A percentile compares a stretch with the other conserved stretches of the same genome.
Conservation (phyloP, 2,888 invertebrate species). For the Microctonus hyperodae region DNA sequence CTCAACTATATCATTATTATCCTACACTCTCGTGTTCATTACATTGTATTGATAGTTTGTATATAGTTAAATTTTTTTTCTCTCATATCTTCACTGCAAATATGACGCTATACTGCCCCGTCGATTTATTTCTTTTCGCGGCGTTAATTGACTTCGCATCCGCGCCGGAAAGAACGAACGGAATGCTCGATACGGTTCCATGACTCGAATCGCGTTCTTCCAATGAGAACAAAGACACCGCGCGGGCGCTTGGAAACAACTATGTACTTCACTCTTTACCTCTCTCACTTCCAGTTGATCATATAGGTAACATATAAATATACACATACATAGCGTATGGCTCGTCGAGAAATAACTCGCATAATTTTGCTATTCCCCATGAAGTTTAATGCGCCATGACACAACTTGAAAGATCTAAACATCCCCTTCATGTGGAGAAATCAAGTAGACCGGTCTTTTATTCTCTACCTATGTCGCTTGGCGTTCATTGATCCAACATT, state of each 20-base stretch:
- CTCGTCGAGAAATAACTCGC: slow-evolving; percentile 40
- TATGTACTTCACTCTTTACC: neutral
- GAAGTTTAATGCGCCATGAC: slow-evolving; percentile 44
- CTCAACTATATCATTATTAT: neutral
- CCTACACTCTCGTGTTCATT: neutral
- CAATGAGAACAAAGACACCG: slow-evolving; percentile 34
- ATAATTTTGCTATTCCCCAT: slow-evolving; percentile 55
- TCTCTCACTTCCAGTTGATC: slow-evolving; percentile 2
- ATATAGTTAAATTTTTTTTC: slow-evolving; percentile 4
- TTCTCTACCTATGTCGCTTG: slow-evolving; percentile 2
- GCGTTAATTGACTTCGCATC: slow-evolving; percentile 36
- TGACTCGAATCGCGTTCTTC: slow-evolving; percentile 28
- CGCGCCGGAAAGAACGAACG: slow-evolving; percentile 33
- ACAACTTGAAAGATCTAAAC: slow-evolving; percentile 5
- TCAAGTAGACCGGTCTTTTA: slow-evolving; percentile 9
- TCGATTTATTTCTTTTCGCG: slow-evolving; percentile 35
- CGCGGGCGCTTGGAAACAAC: neutral
- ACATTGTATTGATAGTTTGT: neutral
- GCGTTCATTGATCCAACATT: slow-evolving; percentile 16
- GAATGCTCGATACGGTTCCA: slow-evolving; percentile 34
- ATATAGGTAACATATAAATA: neutral
- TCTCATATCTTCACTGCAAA: slow-evolving; percentile 8
- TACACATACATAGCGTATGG: slow-evolving; percentile 28
- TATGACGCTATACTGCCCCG: slow-evolving; percentile 24
- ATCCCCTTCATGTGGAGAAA: neutral